Evolutionary conservation across 2,888 invertebrate species (phyloP), one percentile per base, ranked within the genome.

Genomic region (Blastobasis adustella): DNA sequence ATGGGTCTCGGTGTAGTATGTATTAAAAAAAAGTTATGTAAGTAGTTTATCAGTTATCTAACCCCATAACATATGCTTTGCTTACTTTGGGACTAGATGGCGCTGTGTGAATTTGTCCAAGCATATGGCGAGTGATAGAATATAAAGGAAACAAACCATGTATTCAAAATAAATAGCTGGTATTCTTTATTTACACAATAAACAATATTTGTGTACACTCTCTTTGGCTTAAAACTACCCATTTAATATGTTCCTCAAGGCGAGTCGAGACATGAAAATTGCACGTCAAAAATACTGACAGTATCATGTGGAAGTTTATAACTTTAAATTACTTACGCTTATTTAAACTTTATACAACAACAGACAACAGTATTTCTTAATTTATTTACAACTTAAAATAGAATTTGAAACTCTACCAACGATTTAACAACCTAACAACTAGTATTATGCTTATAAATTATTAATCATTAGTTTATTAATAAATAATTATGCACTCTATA

Each of bases 141-240:
- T 42, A n/a, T 6, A 55, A 58, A 50, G 62, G 61, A 69, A 67
- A 67, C 52, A 52, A 54, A 47, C 49, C 10, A 52, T 45, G 43
- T 49, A 50, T 57, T 59, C 62, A 64, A 72, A 77, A 76, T 78
- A 79, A 77, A 76, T 77, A 53, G 37, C 40, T 47, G 47, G 8
- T 46, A 76, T 59, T 50, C 60, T 79, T 78, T 82, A 83, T 82
- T 82, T 82, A 83, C 78, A 83, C 74, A 76, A 67, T 73, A 71
- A 67, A 68, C 60, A 69, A 47, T 75, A 51, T 63, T 76, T 79
- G 80, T 80, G 80, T 79, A 82, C 80, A 83, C 69, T 85, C 69
- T 85, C 86, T 85, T 86, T 86, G 85, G 86, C 75, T 82, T 84
- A 73, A 73, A 71, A 76, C 83, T 83, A 84, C 79, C 72, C 80